A percentile compares a stretch with the other conserved stretches of the same genome.
Conservation (phyloP, 2,797 vertebrate species). For the Apodemus agrarius region DNA sequence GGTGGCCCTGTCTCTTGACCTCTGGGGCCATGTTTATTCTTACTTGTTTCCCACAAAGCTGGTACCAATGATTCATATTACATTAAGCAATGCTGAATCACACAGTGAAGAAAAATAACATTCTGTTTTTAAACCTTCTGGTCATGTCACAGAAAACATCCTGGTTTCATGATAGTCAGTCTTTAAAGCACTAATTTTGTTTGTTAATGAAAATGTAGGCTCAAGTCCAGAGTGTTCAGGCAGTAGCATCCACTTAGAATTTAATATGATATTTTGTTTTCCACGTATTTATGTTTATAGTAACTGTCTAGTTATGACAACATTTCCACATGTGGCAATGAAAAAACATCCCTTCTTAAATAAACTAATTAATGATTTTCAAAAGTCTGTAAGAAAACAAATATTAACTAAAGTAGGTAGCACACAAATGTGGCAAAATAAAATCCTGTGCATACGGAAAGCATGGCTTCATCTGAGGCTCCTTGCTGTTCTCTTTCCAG, state of each 20-base stretch:
- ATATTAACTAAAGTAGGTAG: not conserved
- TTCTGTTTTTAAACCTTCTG: conserved; percentile 25
- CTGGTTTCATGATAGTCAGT: not conserved
- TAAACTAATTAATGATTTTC: conserved; percentile 35
- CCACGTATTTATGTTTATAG: conserved; percentile 29
- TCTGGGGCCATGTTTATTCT: not conserved
- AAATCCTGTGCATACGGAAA: not conserved
- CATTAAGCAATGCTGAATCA: not conserved
- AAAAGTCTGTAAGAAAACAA: conserved; percentile 36
- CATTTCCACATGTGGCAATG: not conserved
- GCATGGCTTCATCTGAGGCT: not conserved
- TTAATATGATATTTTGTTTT: conserved; percentile 28
- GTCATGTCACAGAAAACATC: conserved; percentile 19
- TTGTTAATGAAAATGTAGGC: not conserved
- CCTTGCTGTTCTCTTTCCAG: not conserved
- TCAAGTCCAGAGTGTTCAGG: not conserved
- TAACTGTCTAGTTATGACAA: not conserved
- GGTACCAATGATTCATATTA: not conserved
- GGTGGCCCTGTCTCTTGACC: not conserved
- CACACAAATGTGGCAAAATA: not conserved
- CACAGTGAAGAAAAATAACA: not conserved
- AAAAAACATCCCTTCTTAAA: conserved; percentile 34
- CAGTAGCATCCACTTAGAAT: not conserved
- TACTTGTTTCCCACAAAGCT: not conserved
- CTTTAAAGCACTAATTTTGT: conserved; percentile 1